Percentiles rank a stretch among this genome's conserved stretches.
phyloP scores from a whole-genome alignment of 2,113 vertebrate species.

The Ceratotherium simum region DNA sequence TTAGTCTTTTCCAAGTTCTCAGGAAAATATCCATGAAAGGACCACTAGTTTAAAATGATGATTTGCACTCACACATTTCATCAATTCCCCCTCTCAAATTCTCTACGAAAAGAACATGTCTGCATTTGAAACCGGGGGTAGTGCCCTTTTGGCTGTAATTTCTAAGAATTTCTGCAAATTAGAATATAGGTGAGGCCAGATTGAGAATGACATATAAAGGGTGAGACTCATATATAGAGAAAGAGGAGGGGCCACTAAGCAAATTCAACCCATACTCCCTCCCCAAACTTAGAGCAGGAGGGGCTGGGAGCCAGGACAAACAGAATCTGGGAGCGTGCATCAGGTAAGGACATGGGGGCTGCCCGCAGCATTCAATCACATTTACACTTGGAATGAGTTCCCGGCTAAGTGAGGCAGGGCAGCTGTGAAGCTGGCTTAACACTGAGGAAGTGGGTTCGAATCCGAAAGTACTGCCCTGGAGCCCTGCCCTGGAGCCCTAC shows the following conservation, averaged over 20 bases:
- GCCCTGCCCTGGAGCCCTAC: neutral
- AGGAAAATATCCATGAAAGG: constrained; percentile 12
- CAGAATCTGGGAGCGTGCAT: neutral
- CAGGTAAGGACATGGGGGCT: neutral
- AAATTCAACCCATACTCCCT: neutral
- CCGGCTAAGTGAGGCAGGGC: neutral
- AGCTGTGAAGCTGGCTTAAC: neutral
- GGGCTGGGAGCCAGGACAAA: neutral
- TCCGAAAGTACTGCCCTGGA: neutral
- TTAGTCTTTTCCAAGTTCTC: constrained; percentile 47
- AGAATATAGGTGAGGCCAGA: neutral
- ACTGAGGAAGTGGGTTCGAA: neutral
- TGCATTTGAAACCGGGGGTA: constrained; percentile 1
- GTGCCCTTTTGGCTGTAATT: neutral
- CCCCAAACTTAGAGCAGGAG: neutral
- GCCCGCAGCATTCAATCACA: neutral
- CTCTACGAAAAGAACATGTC: neutral
- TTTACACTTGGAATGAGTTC: neutral
- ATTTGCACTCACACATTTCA: constrained; percentile 19
- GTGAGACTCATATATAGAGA: neutral
- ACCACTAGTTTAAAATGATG: constrained; percentile 30
- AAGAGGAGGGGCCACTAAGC: neutral
- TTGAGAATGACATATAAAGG: neutral
- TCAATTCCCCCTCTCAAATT: neutral
- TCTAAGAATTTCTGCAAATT: constrained; percentile 34